A percentile compares a stretch with the other conserved stretches of the same genome.
phyloP scores from a whole-genome alignment of 2,113 vertebrate species.

The Crotalus helleri region DNA sequence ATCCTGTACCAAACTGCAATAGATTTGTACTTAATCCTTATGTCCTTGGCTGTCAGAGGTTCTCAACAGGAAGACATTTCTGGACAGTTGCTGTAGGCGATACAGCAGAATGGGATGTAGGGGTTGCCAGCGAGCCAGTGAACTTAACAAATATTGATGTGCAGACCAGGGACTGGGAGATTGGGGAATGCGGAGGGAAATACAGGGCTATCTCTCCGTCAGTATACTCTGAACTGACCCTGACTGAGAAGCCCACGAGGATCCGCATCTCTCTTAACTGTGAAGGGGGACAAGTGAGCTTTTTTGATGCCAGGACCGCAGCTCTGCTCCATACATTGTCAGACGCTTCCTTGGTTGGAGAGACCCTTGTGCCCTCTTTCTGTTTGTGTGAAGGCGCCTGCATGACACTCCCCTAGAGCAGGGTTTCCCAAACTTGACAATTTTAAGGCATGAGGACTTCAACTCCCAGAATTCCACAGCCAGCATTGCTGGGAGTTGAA shows the following conservation, averaged over 20 bases:
- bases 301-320: background rate
- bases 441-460: too few species aligned
- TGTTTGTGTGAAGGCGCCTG: rapidly evolving
- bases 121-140: background rate
- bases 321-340: background rate
- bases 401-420: background rate
- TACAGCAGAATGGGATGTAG: background rate
- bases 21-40: background rate
- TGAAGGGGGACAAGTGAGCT: background rate
- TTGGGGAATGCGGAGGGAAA: background rate
- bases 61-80: background rate
- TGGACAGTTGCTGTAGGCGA: background rate
- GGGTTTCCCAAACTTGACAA: too few species aligned
- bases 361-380: background rate
- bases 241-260: background rate
- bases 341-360: background rate
- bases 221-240: background rate
- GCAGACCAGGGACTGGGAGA: background rate
- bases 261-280: background rate
- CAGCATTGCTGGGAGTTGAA: too few species aligned
- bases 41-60: background rate
- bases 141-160: too few species aligned
- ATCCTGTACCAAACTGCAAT: rapidly evolving
- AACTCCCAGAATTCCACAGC: too few species aligned
- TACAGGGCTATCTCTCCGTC: background rate